Base-by-base conservation (phyloP, 2,113 vertebrate genomes). In the Oryctolagus cuniculus region DNA sequence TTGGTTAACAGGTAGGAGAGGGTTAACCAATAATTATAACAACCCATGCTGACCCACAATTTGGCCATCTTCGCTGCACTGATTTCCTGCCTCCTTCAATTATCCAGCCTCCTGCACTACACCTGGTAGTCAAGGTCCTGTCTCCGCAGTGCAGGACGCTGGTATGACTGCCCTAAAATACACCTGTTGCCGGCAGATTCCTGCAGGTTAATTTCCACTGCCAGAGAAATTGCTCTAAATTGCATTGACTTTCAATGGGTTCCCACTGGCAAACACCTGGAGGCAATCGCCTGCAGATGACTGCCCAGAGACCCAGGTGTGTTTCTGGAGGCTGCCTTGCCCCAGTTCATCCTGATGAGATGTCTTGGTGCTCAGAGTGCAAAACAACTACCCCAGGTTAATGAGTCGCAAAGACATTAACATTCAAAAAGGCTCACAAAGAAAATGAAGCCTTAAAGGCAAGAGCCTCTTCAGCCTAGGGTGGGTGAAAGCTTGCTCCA, bases 201-300 rank as follows among this genome's bases (percentile, higher is more conserved):
- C 97, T 95, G 97, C 95, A 94, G 97, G 94, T 97, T 96, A 96
- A 97, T 97, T 95, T 96, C 95, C 91, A 92, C 90, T 96, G 90
- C 95, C 90, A 92, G 95, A 96, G 94, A 96, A 97, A 97, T 97
- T 96, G 94, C 95, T 97, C 93, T 97, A 96, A 97, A 97, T 97
- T 97, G 93, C 95, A 96, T 92, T 93, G 97, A 96, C 96, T 97
- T 96, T 96, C 96, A 94, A 61, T 93, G 75, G 93, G 89, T 70
- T 96, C 97, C 97, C 95, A 93, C 97, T 96, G 97, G 96, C 94
- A 95, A 96, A 96, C 97, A 97, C 97, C 97, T 97, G 96, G 96
- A 96, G 96, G 85, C 96, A 89, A 92, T 95, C 79, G 75, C 95
- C 96, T 90, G 94, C 96, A 97, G 95, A 96, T 95, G 96, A 93